Conservation (phyloP, 2,888 invertebrate species). For the Orchesellides sinensis region DNA sequence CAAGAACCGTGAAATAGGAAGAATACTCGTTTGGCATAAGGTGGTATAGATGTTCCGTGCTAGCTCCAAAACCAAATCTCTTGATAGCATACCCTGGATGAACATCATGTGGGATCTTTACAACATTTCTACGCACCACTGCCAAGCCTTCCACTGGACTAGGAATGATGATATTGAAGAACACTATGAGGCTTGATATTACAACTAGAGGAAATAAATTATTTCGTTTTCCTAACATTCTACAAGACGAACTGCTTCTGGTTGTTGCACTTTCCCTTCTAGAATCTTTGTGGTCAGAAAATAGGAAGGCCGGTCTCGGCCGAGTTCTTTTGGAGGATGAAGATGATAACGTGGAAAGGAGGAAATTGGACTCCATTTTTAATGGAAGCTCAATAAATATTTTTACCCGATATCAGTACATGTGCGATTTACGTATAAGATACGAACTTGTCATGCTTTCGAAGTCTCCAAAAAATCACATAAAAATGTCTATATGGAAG, state of each 20-base stretch:
- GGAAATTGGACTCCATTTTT: slow-evolving; percentile 43
- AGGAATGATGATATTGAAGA: slow-evolving; percentile 48
- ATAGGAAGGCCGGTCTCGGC: slow-evolving; percentile 29
- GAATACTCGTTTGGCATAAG: slow-evolving; percentile 88
- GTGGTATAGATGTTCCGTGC: slow-evolving; percentile 79
- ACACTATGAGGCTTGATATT: slow-evolving; percentile 54
- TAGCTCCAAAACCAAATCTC: slow-evolving; percentile 83
- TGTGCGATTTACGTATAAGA: too few species aligned
- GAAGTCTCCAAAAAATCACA: too few species aligned
- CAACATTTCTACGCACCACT: slow-evolving; percentile 74
- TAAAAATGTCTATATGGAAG: too few species aligned
- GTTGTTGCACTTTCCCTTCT: neutral
- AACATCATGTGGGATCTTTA: slow-evolving; percentile 91
- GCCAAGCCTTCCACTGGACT: slow-evolving; percentile 68
- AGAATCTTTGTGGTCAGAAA: neutral
- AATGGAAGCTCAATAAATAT: slow-evolving; percentile 33
- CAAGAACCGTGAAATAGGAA: slow-evolving; percentile 90
- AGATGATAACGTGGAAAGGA: slow-evolving; percentile 17
- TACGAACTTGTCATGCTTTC: too few species aligned
- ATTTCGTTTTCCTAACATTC: slow-evolving; percentile 14
- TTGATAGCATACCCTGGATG: slow-evolving; percentile 93
- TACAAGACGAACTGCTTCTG: neutral
- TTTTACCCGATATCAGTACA: too few species aligned
- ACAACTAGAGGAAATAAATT: slow-evolving; percentile 29
- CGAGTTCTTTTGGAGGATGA: slow-evolving; percentile 49